These are phyloP conservation scores for Sebastiscus tertius DNA, from an alignment of 2,797 vertebrate species.

Conservation along the genomic window DNA sequence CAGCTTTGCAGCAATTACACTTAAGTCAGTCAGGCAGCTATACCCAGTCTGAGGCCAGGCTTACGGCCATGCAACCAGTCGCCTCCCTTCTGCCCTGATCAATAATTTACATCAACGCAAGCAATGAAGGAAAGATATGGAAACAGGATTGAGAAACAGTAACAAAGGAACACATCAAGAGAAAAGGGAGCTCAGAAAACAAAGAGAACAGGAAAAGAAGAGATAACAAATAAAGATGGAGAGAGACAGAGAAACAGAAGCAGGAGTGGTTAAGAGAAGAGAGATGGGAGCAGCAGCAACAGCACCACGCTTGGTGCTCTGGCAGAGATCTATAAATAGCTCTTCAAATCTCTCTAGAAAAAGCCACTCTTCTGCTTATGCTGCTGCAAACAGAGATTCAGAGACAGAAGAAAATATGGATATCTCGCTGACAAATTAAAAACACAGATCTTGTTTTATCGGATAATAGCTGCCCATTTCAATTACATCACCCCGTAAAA, in stretches of 20 bases:
- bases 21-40: constrained; percentile 40
- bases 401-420: constrained; percentile 71
- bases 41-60: constrained; percentile 47
- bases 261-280: constrained; percentile 66
- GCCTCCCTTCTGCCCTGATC: constrained; percentile 62
- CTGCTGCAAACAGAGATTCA: constrained; percentile 80
- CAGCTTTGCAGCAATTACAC: constrained; percentile 78
- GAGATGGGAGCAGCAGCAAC: constrained; percentile 82
- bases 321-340: constrained; percentile 91
- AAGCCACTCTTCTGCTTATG: constrained; percentile 78
- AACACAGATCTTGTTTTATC: constrained; percentile 16
- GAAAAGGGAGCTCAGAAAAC: constrained; percentile 34
- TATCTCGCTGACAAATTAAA: constrained; percentile 54
- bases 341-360: constrained; percentile 85
- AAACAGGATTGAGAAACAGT: constrained; percentile 29
- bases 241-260: constrained; percentile 60
- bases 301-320: constrained; percentile 83
- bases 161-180: constrained; percentile 17
- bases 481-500: constrained; percentile 5
- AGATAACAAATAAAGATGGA: constrained; percentile 73
- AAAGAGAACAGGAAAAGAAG: constrained; percentile 35
- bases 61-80: constrained; percentile 50
- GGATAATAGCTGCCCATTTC: constrained; percentile 7
- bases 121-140: constrained; percentile 29
- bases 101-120: constrained; percentile 75